These are phyloP conservation scores for Saccostrea glomerata DNA, from an alignment of 1,140 invertebrate species.

Conservation along the genomic window DNA sequence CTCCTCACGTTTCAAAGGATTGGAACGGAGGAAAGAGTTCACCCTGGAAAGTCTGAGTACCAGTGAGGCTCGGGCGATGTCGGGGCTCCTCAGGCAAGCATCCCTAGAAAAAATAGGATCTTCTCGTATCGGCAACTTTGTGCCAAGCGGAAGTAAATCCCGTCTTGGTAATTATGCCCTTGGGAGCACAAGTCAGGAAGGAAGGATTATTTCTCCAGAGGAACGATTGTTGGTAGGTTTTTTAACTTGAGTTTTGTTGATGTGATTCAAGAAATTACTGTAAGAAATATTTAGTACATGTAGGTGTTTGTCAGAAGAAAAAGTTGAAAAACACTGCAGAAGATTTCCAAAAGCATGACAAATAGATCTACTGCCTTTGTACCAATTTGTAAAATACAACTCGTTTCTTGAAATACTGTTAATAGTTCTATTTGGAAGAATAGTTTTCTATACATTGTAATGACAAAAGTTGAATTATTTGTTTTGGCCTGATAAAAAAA, in stretches of 20 bases:
- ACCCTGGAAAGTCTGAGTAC: conserved; percentile 76
- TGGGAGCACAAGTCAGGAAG: conserved; percentile 63
- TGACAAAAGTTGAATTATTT: too few species aligned
- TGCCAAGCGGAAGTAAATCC: conserved; percentile 73
- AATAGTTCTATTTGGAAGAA: too few species aligned
- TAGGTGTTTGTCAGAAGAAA: background rate
- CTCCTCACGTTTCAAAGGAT: conserved; percentile 67
- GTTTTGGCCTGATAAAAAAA: too few species aligned
- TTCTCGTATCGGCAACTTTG: conserved; percentile 73
- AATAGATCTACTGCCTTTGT: background rate
- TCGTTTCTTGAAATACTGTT: too few species aligned
- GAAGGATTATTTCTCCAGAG: conserved; percentile 74
- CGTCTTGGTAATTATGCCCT: conserved; percentile 69
- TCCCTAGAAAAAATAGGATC: conserved; percentile 76
- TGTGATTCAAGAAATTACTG: background rate
- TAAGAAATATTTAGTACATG: too few species aligned
- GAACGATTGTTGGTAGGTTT: conserved; percentile 71
- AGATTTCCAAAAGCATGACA: background rate
- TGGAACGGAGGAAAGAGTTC: conserved; percentile 73
- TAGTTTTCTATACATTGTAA: too few species aligned
- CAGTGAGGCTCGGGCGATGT: conserved; percentile 76
- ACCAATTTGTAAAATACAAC: background rate
- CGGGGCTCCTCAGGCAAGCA: conserved; percentile 76
- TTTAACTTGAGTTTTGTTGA: background rate
- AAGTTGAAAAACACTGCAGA: background rate